Evolutionary conservation across 1,140 invertebrate species (phyloP), one percentile per base, ranked within the genome.

Genomic region (Cydia splendana): DNA sequence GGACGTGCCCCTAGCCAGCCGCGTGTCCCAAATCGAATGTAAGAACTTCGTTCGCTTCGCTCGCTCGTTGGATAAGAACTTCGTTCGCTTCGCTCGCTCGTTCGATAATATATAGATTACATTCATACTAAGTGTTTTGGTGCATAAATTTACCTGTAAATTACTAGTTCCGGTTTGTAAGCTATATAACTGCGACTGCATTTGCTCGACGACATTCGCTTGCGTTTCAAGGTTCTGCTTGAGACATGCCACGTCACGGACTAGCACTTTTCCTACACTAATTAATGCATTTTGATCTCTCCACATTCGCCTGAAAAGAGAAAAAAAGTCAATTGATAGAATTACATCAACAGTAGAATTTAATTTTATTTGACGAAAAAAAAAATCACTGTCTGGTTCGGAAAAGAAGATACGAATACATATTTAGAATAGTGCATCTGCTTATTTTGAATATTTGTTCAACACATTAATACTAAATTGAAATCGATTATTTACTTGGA

Each of bases 181-280:
- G 34, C 75, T 77, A 20, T 75, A 76, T 77, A 82, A 83, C 13
- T 62, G 57, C 6, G 57, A 62, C 20, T 80, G 81, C 53, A 87
- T 74, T 79, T 87, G 82, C 13, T 77, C 83, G 13, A 83, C 65
- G 24, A 80, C 75, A 13, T 48, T 65, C 9, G 78, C 38, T 13
- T 79, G 83, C 9, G 81, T 34, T 42, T 88, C 85, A 2, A 90
- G 62, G 18, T 91, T 90, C 77, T 87, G 84, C 28, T 85, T 82
- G 20, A 93, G 83, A 7, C 78, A 82, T 15, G 88, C 89, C 42
- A 90, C 81, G 67, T 93, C 90, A 5, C 88, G 80, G 15, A 92
- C 83, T 67, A 92, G 80, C 18, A 87, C 84, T 84, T 92, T 87
- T 6, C 88, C 89, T n/a, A 91, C 88, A 65, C 84, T 75, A 74